Evolutionary conservation across 2,888 invertebrate genomes (phyloP), one percentile per base, ranked within the genome.

Genomic region (Morpho deidamia): DNA sequence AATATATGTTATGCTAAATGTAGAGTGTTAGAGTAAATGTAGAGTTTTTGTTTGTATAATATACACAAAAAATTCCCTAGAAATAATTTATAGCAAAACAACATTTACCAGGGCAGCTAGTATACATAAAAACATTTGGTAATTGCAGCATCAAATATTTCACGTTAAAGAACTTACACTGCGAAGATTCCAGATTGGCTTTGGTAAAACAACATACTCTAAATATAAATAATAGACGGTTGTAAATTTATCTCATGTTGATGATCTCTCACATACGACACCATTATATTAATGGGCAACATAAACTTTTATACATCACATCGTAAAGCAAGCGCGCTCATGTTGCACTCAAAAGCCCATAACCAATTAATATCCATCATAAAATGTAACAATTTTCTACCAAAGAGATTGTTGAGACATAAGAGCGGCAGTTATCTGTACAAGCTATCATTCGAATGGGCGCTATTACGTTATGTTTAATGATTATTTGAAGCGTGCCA

Each of bases 401-500:
- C 70, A 72, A 73, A 76, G 85, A 84, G 85, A 85, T 87, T 84
- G 78, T 80, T 76, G 78, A 81, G 81, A 81, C 81, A 80, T 85
- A 78, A 83, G 78, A 68, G 71, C 65, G 76, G 79, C 77, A 78
- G 76, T 86, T 84, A 84, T 83, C 80, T 80, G 79, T 72, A 78
- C 70, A 79, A 78, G 81, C 83, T 72, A 83, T 85, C 82, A 82
- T 79, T 81, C 74, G 74, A 78, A 86, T 81, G 81, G 81, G 82
- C 11, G 38, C 38, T 11, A 32, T 86, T 86, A 80, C 74, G 74
- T 87, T 84, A 84, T 83, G 81, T 83, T 83, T 85, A 84, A 86
- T 84, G 83, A 80, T 85, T 83, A 83, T 85, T 85, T 82, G 78
- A 81, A 84, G 78, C 78, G 76, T 68, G 77, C 78, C 80, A 79